These are phyloP conservation scores for Megalopta genalis DNA, from an alignment of 1,140 invertebrate species.

Conservation along the genomic window DNA sequence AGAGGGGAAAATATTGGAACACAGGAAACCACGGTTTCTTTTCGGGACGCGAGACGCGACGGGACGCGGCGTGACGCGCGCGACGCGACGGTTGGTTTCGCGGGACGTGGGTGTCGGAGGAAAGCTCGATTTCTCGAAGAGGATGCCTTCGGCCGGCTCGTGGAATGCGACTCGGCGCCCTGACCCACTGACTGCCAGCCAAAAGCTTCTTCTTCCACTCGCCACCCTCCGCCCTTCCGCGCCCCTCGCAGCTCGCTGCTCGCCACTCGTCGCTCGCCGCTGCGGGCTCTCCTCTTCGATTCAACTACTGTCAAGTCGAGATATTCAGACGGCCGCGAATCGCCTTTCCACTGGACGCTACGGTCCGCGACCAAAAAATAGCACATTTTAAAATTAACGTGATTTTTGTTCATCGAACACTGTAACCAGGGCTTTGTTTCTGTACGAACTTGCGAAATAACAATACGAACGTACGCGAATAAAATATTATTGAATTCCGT, in stretches of 20 bases:
- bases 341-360: conserved; percentile 2
- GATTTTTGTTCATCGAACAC: too few relatives aligned
- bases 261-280: not conserved
- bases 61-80: too few relatives aligned
- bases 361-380: too few relatives aligned
- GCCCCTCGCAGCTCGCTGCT: not conserved
- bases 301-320: conserved; percentile 25
- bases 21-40: too few relatives aligned
- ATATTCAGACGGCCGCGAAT: conserved; percentile 65
- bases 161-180: conserved; percentile 76
- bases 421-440: too few relatives aligned
- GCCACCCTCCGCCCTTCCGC: conserved; percentile 16
- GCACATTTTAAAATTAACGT: too few relatives aligned
- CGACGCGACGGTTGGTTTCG: not conserved
- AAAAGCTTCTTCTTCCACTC: conserved; percentile 70
- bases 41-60: not conserved
- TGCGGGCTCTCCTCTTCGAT: conserved; percentile 14
- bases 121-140: conserved; percentile 40
- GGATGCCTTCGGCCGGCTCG: conserved; percentile 59
- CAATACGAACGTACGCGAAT: too few relatives aligned
- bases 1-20: too few relatives aligned
- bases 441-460: too few relatives aligned
- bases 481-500: too few relatives aligned
- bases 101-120: conserved; percentile 13
- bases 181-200: conserved; percentile 79